Percentiles rank a stretch among this genome's conserved stretches.
These are phyloP conservation scores for Bradypodion ventrale DNA, from an alignment of 2,797 vertebrate genomes.

Conservation along the genomic window DNA sequence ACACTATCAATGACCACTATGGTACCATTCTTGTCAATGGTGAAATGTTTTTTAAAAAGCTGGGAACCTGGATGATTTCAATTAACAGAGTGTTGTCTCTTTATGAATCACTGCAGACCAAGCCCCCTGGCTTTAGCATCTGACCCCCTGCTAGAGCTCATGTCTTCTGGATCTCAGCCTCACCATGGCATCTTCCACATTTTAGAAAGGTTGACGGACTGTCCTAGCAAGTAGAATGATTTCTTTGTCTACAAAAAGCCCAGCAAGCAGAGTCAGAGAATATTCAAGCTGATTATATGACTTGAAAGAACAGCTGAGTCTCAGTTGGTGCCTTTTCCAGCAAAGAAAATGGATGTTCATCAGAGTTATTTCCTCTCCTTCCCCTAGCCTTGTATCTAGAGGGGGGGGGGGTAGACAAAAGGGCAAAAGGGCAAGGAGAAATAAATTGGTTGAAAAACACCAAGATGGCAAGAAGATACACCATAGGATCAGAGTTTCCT, in stretches of 20 bases:
- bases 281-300: neutral
- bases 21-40: too few species aligned
- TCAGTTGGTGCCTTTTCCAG: neutral
- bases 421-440: too few species aligned
- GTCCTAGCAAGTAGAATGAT: too few species aligned
- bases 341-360: neutral
- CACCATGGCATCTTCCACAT: neutral
- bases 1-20: neutral
- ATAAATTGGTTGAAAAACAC: constrained; percentile 11
- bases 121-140: neutral
- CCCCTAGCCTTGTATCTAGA: neutral
- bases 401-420: neutral
- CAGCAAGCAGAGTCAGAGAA: neutral
- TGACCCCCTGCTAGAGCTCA: neutral
- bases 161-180: neutral
- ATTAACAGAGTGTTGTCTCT: neutral
- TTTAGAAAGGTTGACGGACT: neutral
- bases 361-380: neutral
- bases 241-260: neutral
- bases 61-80: too few species aligned
- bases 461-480: constrained; percentile 17
- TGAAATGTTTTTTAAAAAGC: too few species aligned
- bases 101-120: neutral
- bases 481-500: constrained; percentile 14
- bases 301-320: neutral